Base-by-base conservation (phyloP, 2,113 vertebrate genomes). In the Mobula birostris region DNA sequence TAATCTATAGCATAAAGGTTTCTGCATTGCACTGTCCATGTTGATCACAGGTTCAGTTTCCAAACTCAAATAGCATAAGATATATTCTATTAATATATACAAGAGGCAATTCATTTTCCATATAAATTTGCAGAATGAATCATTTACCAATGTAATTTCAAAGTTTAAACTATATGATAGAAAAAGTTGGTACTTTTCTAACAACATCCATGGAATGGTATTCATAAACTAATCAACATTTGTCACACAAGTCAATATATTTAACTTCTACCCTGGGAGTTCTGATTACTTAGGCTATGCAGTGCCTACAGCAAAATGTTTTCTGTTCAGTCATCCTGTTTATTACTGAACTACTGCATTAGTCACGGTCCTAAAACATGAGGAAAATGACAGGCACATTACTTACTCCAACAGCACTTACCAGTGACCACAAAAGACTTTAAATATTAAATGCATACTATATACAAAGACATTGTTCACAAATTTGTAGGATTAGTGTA, bases 281-380 rank as follows among this genome's bases (percentile, higher is more conserved):
- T 95, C 94, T 93, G 94, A 96, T 96, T 97, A 96, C 96, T 94
- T 80, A 56, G 94, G 94, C 95, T 95, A 95, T 94, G 94, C 95
- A 95, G 94, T 94, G 95, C 95, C 95, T 80, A 56, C 94, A 95
- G 94, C 94, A 96, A 95, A 96, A 96, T 90, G 95, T 95, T 96
- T 96, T 95, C 95, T 95, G 95, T 94, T 95, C 94, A 96, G 95
- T 95, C 90, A 95, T 95, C 61, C 95, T 94, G 95, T 96, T 95
- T 96, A 96, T 96, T 93, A 74, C 32, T 96, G 96, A 96, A 96
- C 94, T 95, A 94, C 95, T 91, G 95, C 95, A 95, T 96, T 94
- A 74, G 40, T 74, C 70, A 93, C 70, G 56, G 70, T 24, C 27
- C 68, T 91, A 74, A 93, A 74, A 93, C 91, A 48, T 76, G 91